Evolutionary conservation across 2,888 invertebrate genomes (phyloP), one percentile per base, ranked within the genome.

Genomic region (Stratiomys singularior): DNA sequence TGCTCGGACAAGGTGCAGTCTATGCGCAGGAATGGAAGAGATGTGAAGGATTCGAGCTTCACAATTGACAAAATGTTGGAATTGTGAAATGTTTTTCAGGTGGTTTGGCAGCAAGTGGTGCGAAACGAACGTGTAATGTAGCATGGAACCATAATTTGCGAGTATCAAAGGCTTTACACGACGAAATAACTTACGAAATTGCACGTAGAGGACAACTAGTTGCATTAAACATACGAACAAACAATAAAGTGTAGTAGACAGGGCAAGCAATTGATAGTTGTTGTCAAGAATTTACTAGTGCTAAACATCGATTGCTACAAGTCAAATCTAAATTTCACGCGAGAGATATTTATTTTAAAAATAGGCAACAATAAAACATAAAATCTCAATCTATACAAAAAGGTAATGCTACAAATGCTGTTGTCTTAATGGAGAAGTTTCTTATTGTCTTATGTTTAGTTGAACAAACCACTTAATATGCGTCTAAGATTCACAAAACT

Each of bases 341-440:
- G 28, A 60, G n/a, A 56, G 46, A 37, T 60, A 23, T 37, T 71
- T 58, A 74, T 60, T 60, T 60, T 60, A 69, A 74, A 74, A 37
- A 74, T 74, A 74, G 74, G 58, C 74, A 74, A 74, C 74, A 74
- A 74, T 74, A 74, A 58, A 74, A 58, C 27, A 72, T 47, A 69
- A 56, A 72, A 72, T 56, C 25, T 56, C 52, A 25, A 74, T 74
- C 18, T 52, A 74, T 37, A 60, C 58, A 60, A 58, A 74, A 28
- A 28, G 64, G 64, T 64, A 28, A 60, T 60, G 58, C 58, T 60
- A 60, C 37, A 37, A 37, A 37, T 60, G 25, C 25, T 52, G 21
- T 23, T 9, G 18, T 60, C 18, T 60, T 25, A 9, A 60, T 9
- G 44, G 44, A 44, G 15, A 15, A 5, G 64, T 30, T 25, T 64